Conservation (phyloP, 92 coral and sea anemone genomes). For the Hydrozoanthus gracilis region DNA sequence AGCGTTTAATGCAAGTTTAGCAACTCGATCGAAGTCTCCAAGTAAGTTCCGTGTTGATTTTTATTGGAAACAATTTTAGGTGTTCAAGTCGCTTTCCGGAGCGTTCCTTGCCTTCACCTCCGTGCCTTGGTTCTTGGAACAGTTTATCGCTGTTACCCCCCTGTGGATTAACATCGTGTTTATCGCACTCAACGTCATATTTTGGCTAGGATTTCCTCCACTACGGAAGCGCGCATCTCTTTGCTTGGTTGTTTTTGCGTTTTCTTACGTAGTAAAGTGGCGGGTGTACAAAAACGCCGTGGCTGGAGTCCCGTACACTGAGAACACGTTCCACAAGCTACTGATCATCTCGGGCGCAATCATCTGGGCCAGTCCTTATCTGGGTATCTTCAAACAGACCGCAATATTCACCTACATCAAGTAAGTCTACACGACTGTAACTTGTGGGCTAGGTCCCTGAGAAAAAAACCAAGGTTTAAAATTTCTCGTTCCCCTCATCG, state of each 20-base stretch:
- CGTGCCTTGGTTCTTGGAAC: constrained; percentile 85
- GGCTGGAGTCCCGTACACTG: constrained; percentile 44
- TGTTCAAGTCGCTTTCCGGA: constrained; percentile 27
- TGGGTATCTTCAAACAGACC: constrained; percentile 76
- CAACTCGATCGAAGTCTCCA: too few species aligned
- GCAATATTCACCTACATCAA: constrained; percentile 76
- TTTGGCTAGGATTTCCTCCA: constrained; percentile 91
- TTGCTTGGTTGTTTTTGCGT: constrained; percentile 71
- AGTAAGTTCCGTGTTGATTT: too few species aligned
- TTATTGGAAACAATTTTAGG: not conserved
- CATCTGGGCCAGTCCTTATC: constrained; percentile 81
- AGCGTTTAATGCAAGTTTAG: too few species aligned
- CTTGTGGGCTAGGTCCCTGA: too few species aligned
- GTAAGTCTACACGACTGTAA: constrained; percentile 51
- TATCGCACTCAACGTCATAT: constrained; percentile 69
- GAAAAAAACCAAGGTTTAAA: too few species aligned
- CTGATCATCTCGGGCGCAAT: constrained; percentile 72
- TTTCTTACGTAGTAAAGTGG: constrained; percentile 82
- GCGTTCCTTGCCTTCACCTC: constrained; percentile 53
- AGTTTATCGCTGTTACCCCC: constrained; percentile 69
- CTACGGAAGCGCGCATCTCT: constrained; percentile 72
- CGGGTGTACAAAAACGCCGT: constrained; percentile 70
- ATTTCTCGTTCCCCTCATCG: not conserved
- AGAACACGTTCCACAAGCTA: constrained; percentile 55
- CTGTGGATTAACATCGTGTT: constrained; percentile 65